Conservation (phyloP, 2,797 vertebrate genomes). For the Anguilla obscura region DNA sequence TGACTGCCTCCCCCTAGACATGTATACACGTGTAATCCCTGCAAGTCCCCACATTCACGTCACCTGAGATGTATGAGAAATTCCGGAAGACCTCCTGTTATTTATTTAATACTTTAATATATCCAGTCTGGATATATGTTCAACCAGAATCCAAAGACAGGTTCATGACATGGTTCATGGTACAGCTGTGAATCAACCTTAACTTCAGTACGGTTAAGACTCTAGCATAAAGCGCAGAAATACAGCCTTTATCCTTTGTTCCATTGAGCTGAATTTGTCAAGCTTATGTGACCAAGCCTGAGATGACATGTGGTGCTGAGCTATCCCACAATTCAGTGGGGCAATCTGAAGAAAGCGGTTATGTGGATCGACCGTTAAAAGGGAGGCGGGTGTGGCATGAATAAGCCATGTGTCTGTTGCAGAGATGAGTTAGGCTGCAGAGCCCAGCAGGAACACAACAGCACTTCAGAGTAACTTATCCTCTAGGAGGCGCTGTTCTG, state of each 20-base stretch:
- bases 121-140: slow-evolving; percentile 2
- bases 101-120: not conserved
- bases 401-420: not conserved
- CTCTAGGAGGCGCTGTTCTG: not conserved
- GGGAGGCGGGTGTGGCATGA: not conserved
- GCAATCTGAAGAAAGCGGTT: not conserved
- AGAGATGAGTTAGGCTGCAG: not conserved
- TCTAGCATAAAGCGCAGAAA: not conserved
- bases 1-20: not conserved
- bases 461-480: not conserved
- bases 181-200: not conserved
- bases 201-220: not conserved
- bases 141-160: slow-evolving; percentile 1
- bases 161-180: not conserved
- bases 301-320: not conserved
- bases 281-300: slow-evolving; percentile 28
- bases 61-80: not conserved
- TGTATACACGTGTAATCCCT: not conserved
- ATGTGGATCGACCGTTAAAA: not conserved
- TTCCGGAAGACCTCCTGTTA: not conserved
- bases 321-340: not conserved
- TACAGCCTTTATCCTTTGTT: not conserved
- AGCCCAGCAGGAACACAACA: not conserved
- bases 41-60: not conserved
- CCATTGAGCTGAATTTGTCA: not conserved